A percentile compares a stretch with the other conserved stretches of the same genome.
phyloP scores from a whole-genome alignment of 2,888 invertebrate species.

The Drosophila hawaiiensis region DNA sequence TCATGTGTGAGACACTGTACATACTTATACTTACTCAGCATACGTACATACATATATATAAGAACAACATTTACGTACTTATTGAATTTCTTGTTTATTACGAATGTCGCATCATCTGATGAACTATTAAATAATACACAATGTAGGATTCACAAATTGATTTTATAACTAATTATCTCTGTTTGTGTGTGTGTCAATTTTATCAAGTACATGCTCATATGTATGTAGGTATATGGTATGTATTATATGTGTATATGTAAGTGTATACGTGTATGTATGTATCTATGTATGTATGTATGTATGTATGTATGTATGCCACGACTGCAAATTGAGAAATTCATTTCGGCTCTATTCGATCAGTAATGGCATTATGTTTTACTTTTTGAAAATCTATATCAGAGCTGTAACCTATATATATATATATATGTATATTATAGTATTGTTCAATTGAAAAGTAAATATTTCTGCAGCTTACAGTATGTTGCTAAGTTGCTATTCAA shows the following conservation, averaged over 20 bases:
- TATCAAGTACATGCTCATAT: constrained; percentile 8
- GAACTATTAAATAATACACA: constrained; percentile 58
- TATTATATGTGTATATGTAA: constrained; percentile 6
- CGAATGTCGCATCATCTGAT: constrained; percentile 53
- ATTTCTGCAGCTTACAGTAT: neutral
- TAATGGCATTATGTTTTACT: neutral
- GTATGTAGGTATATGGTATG: constrained; percentile 1
- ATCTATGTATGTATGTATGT: constrained; percentile 4
- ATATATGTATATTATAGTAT: neutral
- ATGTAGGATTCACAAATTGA: constrained; percentile 51
- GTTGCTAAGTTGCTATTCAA: neutral
- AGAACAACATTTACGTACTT: constrained; percentile 21
- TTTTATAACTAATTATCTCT: constrained; percentile 42
- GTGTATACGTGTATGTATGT: constrained; percentile 4
- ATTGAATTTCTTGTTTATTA: constrained; percentile 55
- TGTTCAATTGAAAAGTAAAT: neutral
- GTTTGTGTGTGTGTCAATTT: constrained; percentile 12
- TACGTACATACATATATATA: neutral
- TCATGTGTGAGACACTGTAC: no score
- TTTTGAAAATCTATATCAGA: neutral
- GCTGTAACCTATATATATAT: neutral
- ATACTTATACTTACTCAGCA: neutral
- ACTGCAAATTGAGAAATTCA: constrained; percentile 32
- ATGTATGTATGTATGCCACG: constrained; percentile 38
- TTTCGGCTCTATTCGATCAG: neutral